phyloP scores from a whole-genome alignment of 2,888 invertebrate genomes.

The Drosophila longiperda region DNA sequence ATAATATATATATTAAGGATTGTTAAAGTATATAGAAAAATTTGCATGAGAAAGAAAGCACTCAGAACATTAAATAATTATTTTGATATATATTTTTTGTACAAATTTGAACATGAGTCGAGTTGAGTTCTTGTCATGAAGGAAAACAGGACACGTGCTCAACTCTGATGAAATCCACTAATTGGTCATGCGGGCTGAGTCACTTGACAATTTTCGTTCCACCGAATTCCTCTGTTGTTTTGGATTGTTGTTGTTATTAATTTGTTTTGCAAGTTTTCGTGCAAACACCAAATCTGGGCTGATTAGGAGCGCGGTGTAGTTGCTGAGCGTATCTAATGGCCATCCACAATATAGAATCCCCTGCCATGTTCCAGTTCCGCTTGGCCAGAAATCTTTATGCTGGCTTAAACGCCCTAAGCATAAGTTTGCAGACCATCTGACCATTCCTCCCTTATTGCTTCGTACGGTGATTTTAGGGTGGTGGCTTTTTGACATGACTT shows the following conservation, averaged over 20 bases:
- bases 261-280: conserved; percentile 72
- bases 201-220: conserved; percentile 40
- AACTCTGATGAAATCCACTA: conserved; percentile 38
- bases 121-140: background rate
- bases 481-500: conserved; percentile 52
- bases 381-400: conserved; percentile 16
- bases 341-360: conserved; percentile 28
- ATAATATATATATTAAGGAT: background rate
- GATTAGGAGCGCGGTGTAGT: conserved; percentile 22
- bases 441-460: conserved; percentile 50
- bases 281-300: conserved; percentile 10
- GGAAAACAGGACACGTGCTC: conserved; percentile 2
- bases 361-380: conserved; percentile 54
- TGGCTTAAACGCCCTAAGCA: conserved; percentile 13
- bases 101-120: background rate
- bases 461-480: conserved; percentile 53
- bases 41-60: background rate
- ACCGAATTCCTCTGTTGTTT: conserved; percentile 13
- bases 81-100: background rate
- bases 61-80: too few species aligned
- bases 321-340: conserved; percentile 62
- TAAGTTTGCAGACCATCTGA: conserved; percentile 41
- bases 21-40: background rate
- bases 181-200: conserved; percentile 56
- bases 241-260: conserved; percentile 72